A percentile compares a stretch with the other conserved stretches of the same genome.
These are phyloP conservation scores for Ceratitis capitata DNA, from an alignment of 1,140 invertebrate species.

Conservation along the genomic window DNA sequence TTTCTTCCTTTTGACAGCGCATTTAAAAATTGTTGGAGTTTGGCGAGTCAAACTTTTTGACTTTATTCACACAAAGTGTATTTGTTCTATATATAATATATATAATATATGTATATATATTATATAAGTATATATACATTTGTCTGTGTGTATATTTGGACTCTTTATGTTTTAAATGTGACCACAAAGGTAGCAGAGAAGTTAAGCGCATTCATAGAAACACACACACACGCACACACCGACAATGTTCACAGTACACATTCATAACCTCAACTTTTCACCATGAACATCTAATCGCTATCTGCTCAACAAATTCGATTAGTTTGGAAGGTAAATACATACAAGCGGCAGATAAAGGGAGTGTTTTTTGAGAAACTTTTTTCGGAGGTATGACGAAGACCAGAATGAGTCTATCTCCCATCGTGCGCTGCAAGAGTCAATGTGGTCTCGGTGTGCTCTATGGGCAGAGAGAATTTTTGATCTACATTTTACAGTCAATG, in stretches of 20 bases:
- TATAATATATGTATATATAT: neutral
- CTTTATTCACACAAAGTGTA: neutral
- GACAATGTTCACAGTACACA: neutral
- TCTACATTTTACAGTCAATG: no score
- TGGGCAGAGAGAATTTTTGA: no score
- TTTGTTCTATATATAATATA: neutral
- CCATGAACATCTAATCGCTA: neutral
- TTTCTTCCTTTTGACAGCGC: neutral
- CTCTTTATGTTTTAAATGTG: neutral
- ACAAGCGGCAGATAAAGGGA: no score
- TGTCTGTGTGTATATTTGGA: neutral
- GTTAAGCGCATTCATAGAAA: no score
- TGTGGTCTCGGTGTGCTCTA: no score
- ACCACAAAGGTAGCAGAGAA: no score
- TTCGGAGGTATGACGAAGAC: no score
- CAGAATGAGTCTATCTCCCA: no score
- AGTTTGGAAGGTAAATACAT: no score
- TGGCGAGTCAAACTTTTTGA: neutral
- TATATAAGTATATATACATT: neutral
- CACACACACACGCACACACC: no score
- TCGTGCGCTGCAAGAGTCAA: no score
- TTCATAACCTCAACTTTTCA: neutral
- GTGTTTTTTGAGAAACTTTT: no score
- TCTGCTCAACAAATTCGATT: neutral
- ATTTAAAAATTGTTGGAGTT: neutral